Evolutionary conservation across 2,113 vertebrate genomes (phyloP).

Genomic region (Cricetomys ansorgei): DNA sequence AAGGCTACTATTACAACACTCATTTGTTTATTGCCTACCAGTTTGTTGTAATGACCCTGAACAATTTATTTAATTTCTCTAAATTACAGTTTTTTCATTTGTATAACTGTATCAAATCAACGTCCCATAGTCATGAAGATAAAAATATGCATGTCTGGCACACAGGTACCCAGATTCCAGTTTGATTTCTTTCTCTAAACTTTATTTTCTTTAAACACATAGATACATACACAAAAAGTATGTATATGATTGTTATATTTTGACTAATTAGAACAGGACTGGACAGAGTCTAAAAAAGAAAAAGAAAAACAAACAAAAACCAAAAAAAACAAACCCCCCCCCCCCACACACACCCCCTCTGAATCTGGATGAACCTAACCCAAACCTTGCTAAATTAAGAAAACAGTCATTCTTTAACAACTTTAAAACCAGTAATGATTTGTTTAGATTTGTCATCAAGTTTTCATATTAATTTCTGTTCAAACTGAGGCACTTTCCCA

Average conservation of each 20-base stretch:
- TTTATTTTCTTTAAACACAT: slow-evolving; percentile 37
- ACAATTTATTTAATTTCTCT: slow-evolving; percentile 51
- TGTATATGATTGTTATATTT: not conserved
- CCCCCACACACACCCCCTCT: not conserved
- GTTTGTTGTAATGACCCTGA: slow-evolving; percentile 13
- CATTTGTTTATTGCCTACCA: not conserved
- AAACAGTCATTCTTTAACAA: slow-evolving; percentile 53
- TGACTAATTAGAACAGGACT: slow-evolving; percentile 38
- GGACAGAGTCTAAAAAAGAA: not conserved
- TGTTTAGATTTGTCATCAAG: slow-evolving; percentile 31
- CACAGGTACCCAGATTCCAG: not conserved
- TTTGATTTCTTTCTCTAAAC: slow-evolving; percentile 26
- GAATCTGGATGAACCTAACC: not conserved
- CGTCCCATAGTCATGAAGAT: slow-evolving; percentile 23
- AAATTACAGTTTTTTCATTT: slow-evolving; percentile 51
- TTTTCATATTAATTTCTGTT: slow-evolving; percentile 58
- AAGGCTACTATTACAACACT: slow-evolving; percentile 35
- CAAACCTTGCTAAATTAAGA: slow-evolving; percentile 54
- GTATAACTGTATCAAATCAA: slow-evolving; percentile 62
- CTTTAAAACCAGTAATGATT: slow-evolving; percentile 36
- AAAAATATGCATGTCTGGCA: slow-evolving; percentile 45
- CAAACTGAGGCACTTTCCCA: slow-evolving; percentile 6
- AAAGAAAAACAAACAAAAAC: not conserved
- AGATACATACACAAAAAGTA: not conserved
- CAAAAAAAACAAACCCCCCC: not conserved